Evolutionary conservation across 2,113 vertebrate species (phyloP).

Genomic region (Hirundichthys speculiger): DNA sequence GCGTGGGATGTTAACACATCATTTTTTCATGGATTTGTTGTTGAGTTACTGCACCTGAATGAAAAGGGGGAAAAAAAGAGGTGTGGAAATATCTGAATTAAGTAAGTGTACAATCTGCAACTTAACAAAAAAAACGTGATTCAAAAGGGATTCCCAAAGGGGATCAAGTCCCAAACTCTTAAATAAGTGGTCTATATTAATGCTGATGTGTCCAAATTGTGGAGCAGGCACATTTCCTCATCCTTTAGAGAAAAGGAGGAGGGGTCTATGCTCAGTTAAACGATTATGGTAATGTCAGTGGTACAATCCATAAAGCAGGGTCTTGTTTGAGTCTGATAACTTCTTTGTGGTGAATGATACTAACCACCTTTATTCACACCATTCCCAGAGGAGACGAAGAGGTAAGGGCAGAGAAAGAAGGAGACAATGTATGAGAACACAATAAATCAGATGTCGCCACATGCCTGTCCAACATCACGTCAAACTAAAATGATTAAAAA

Average conservation of each 20-base stretch:
- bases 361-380: constrained; percentile 30
- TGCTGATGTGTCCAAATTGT: constrained; percentile 7
- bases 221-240: constrained; percentile 7
- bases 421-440: not conserved
- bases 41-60: not conserved
- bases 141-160: constrained; percentile 3
- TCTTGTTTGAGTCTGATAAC: constrained; percentile 38
- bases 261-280: constrained; percentile 1
- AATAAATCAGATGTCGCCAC: not conserved
- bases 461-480: too few relatives aligned
- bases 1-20: not conserved
- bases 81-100: not conserved
- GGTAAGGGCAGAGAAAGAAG: not conserved
- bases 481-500: too few relatives aligned
- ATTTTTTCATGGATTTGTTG: not conserved
- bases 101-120: not conserved
- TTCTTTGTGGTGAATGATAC: constrained; percentile 21
- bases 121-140: not conserved
- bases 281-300: constrained; percentile 31
- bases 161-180: constrained; percentile 9
- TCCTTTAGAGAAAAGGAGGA: constrained; percentile 19
- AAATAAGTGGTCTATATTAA: not conserved
- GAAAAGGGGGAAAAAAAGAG: too few relatives aligned
- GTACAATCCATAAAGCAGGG: constrained; percentile 4
- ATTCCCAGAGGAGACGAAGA: constrained; percentile 9